phyloP scores from a whole-genome alignment of 2,888 invertebrate species.

The Xestia rhomboidea region DNA sequence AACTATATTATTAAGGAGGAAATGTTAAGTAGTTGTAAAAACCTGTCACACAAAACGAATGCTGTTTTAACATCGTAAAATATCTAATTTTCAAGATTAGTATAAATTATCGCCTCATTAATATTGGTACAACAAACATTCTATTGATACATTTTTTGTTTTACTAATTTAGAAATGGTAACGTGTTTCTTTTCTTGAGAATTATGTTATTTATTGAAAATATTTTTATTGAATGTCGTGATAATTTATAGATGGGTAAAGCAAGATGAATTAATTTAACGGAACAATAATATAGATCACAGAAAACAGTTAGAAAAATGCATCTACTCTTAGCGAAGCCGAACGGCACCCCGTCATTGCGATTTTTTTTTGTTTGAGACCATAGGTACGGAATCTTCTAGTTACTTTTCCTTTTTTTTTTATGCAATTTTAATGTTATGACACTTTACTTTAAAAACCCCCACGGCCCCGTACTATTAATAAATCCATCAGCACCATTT shows the following conservation, averaged over 20 bases:
- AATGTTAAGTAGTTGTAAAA: constrained; percentile 41
- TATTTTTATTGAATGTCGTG: neutral
- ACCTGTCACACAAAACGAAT: constrained; percentile 46
- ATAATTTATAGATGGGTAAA: neutral
- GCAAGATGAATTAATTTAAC: constrained; percentile 10
- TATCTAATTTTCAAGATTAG: constrained; percentile 28
- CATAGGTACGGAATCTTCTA: no score
- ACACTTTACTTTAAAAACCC: no score
- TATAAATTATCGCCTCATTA: constrained; percentile 39
- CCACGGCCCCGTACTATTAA: no score
- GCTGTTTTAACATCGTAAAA: constrained; percentile 39
- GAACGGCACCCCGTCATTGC: no score
- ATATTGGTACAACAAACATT: constrained; percentile 25
- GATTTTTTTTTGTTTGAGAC: no score
- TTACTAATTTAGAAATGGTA: constrained; percentile 17
- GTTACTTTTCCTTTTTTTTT: no score
- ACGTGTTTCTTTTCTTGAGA: constrained; percentile 3
- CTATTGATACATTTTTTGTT: constrained; percentile 15
- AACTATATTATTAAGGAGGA: constrained; percentile 3
- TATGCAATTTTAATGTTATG: no score
- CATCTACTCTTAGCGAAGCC: neutral
- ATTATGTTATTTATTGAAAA: constrained; percentile 24
- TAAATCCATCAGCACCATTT: no score
- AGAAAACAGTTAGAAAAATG: constrained; percentile 8
- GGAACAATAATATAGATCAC: neutral